Percentiles rank a stretch among this genome's conserved stretches.
phyloP scores from a whole-genome alignment of 2,113 vertebrate genomes.

The Pelecanus crispus region DNA sequence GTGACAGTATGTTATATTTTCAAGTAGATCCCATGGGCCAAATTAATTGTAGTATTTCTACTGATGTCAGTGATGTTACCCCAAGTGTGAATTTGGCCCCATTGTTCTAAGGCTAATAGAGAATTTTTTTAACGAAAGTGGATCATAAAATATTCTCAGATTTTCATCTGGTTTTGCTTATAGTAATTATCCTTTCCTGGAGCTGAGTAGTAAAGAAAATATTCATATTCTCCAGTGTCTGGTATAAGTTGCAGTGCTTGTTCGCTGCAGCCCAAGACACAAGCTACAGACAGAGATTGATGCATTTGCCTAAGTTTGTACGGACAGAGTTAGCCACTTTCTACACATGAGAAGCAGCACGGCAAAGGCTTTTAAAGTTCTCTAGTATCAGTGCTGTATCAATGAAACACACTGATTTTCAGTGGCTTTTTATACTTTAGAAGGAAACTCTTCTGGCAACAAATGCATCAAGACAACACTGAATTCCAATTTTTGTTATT shows the following conservation, averaged over 20 bases:
- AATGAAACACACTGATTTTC: neutral
- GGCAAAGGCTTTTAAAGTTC: neutral
- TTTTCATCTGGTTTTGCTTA: conserved; percentile 62
- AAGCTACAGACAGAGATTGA: neutral
- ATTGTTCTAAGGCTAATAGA: conserved; percentile 53
- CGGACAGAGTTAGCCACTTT: neutral
- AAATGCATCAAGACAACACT: neutral
- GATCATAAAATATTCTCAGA: conserved; percentile 57
- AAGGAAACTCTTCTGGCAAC: neutral
- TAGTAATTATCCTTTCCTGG: conserved; percentile 47
- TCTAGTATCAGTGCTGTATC: neutral
- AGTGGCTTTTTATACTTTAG: neutral
- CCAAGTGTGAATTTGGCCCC: conserved; percentile 51
- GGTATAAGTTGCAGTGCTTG: conserved; percentile 24
- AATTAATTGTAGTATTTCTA: conserved; percentile 23
- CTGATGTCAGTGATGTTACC: conserved; percentile 44
- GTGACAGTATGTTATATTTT: conserved; percentile 45
- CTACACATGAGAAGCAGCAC: neutral
- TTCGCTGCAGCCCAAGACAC: conserved; percentile 1
- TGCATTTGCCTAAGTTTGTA: neutral
- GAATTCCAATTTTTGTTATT: neutral
- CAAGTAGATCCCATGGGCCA: conserved; percentile 40
- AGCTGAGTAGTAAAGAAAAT: conserved; percentile 57
- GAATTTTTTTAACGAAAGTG: conserved; percentile 47
- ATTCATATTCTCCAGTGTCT: conserved; percentile 45